A percentile compares a stretch with the other conserved stretches of the same genome.
Evolutionary conservation across 2,113 vertebrate species (phyloP).

Genomic region (Sorex araneus): DNA sequence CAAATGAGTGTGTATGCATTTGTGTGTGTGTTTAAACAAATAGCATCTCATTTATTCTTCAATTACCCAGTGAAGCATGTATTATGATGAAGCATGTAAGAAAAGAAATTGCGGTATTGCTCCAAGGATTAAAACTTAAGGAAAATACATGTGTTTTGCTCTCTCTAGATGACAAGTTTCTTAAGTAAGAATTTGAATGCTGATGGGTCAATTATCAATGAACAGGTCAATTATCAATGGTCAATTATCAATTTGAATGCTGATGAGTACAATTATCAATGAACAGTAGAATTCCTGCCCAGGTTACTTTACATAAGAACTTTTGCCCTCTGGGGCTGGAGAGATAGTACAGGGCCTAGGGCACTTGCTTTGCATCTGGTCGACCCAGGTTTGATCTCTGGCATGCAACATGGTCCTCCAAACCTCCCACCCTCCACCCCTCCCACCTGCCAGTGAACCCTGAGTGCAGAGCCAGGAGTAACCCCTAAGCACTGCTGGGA

Average conservation of each 20-base stretch:
- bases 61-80: not conserved
- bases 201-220: not conserved
- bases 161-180: not conserved
- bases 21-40: not conserved
- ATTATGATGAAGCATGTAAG: not conserved
- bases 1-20: not conserved
- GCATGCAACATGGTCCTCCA: no score
- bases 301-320: not conserved
- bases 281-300: no score
- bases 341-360: no score
- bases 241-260: not conserved
- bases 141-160: not conserved
- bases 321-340: not conserved
- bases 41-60: constrained; percentile 20
- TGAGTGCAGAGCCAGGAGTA: no score
- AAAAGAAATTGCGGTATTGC: not conserved
- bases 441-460: no score
- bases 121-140: not conserved
- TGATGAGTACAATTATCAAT: not conserved
- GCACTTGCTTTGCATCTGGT: no score
- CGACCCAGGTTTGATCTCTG: no score
- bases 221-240: no score
- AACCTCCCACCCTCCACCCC: no score
- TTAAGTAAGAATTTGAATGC: not conserved
- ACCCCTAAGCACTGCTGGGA: no score